Conservation (phyloP, 2,888 invertebrate genomes). For the Diachrysia chrysitis region DNA sequence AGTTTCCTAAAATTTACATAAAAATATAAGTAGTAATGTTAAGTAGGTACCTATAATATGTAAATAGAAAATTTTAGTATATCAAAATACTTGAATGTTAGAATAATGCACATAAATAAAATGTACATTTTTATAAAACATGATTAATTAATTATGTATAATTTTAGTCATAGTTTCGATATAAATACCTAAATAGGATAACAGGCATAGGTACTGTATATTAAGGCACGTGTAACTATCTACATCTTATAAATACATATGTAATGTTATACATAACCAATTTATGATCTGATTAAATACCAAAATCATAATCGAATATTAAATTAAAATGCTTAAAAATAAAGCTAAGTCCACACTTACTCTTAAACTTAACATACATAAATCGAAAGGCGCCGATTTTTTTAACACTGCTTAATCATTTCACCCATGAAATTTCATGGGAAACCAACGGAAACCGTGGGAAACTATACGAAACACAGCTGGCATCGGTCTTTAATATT, state of each 20-base stretch:
- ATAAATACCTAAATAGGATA: neutral
- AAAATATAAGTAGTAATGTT: too few species aligned
- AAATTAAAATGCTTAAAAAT: neutral
- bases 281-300: neutral
- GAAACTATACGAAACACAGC: too few species aligned
- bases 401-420: neutral
- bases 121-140: too few species aligned
- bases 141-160: neutral
- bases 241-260: neutral
- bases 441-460: neutral
- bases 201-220: neutral
- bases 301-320: neutral
- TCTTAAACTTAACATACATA: neutral
- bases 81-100: too few species aligned
- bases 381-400: neutral
- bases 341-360: neutral
- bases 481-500: neutral
- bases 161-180: neutral
- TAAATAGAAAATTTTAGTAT: too few species aligned
- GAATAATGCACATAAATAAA: too few species aligned
- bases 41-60: too few species aligned
- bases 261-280: neutral
- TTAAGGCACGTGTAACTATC: neutral
- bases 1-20: too few species aligned
- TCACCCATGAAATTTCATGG: neutral